Evolutionary conservation across 2,797 vertebrate species (phyloP).

Genomic region (Alfaro cultratus): DNA sequence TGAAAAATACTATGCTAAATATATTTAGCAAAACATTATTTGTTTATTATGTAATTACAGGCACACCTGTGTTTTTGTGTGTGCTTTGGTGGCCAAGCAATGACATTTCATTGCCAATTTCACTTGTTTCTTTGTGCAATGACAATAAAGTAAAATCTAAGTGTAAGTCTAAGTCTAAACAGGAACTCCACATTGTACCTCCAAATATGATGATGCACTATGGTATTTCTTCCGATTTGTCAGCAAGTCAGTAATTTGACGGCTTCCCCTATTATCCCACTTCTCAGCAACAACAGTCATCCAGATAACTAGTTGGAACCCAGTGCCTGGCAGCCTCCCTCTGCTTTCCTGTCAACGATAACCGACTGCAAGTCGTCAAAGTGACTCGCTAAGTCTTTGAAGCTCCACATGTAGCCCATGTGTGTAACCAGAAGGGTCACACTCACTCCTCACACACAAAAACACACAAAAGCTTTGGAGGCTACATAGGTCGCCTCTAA

Average conservation of each 20-base stretch:
- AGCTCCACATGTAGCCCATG: constrained; percentile 61
- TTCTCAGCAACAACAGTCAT: constrained; percentile 20
- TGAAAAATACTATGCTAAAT: too few species aligned
- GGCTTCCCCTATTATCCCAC: constrained; percentile 17
- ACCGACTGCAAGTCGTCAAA: constrained; percentile 52
- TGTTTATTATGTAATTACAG: too few species aligned
- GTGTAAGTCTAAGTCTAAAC: too few species aligned
- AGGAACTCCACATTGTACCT: background rate
- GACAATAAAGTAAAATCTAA: too few species aligned
- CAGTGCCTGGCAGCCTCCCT: constrained; percentile 36
- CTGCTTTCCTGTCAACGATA: constrained; percentile 61
- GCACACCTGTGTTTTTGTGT: too few species aligned
- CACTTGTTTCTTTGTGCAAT: too few species aligned
- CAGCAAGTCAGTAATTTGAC: constrained; percentile 13
- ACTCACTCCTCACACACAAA: constrained; percentile 10
- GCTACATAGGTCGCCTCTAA: constrained; percentile 59
- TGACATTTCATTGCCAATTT: too few species aligned
- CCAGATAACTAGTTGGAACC: constrained; percentile 35
- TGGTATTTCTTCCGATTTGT: constrained; percentile 8
- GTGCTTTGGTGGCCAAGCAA: too few species aligned
- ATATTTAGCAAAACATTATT: too few species aligned
- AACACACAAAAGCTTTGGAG: constrained; percentile 28
- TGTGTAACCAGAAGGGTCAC: constrained; percentile 61
- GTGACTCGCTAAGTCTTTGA: constrained; percentile 61
- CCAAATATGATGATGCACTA: constrained; percentile 5